phyloP scores from a whole-genome alignment of 2,113 vertebrate genomes.

The Rhodinocichla rosea region DNA sequence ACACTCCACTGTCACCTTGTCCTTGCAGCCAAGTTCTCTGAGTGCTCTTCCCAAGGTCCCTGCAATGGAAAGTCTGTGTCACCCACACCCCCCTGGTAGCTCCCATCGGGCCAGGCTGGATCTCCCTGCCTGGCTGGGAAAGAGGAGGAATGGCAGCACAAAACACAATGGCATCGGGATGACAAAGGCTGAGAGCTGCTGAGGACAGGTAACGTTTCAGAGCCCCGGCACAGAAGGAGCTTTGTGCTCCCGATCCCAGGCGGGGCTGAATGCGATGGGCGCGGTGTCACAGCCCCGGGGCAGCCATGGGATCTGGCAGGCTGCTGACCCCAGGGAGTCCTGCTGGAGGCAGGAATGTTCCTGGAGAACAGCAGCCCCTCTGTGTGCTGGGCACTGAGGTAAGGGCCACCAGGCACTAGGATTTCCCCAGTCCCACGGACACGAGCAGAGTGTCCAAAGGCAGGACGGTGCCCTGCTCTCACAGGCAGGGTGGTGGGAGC shows the following conservation, averaged over 20 bases:
- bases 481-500: conserved; percentile 10
- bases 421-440: conserved; percentile 65
- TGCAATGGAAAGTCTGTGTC: background rate
- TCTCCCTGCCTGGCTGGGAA: conserved; percentile 69
- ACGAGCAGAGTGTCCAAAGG: background rate
- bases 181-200: conserved; percentile 58
- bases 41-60: background rate
- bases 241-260: conserved; percentile 53
- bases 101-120: background rate
- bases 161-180: conserved; percentile 50
- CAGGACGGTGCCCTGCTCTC: background rate
- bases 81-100: background rate
- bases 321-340: conserved; percentile 59
- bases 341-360: conserved; percentile 65
- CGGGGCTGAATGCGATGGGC: conserved; percentile 13
- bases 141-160: conserved; percentile 58
- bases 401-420: conserved; percentile 49
- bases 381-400: conserved; percentile 66
- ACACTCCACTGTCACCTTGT: background rate
- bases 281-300: conserved; percentile 61
- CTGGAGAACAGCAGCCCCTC: conserved; percentile 71
- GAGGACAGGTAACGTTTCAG: conserved; percentile 73
- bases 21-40: background rate
- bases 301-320: conserved; percentile 71
- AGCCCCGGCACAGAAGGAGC: conserved; percentile 63